Percentiles rank a stretch among this genome's conserved stretches.
Evolutionary conservation across 2,113 vertebrate species (phyloP).

Genomic region (Dromiciops gliroides): DNA sequence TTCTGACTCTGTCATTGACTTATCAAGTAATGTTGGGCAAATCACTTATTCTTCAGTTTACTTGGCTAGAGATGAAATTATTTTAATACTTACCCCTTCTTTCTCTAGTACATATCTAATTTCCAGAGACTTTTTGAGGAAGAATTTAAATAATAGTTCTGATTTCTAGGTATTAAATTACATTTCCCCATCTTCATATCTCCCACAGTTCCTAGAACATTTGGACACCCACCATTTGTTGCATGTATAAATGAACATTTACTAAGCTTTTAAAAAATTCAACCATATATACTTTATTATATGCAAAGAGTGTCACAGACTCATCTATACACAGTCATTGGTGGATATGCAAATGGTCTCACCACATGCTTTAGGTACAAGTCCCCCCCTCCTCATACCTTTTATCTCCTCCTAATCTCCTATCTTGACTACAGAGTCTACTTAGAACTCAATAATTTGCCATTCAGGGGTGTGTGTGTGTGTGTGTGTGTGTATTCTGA

Average conservation of each 20-base stretch:
- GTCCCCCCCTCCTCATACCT: not conserved
- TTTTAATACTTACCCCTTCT: constrained; percentile 21
- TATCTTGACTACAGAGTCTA: not conserved
- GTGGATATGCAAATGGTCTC: not conserved
- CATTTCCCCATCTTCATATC: not conserved
- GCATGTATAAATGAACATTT: constrained; percentile 7
- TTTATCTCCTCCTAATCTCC: not conserved
- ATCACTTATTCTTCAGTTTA: not conserved
- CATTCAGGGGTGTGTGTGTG: not conserved
- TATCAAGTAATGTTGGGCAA: not conserved
- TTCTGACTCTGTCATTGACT: constrained; percentile 11
- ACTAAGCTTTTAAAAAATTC: not conserved
- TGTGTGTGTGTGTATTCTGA: not conserved
- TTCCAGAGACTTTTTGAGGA: not conserved
- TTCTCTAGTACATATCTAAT: not conserved
- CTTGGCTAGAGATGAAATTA: not conserved
- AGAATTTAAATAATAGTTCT: not conserved
- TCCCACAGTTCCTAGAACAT: not conserved
- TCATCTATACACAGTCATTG: not conserved
- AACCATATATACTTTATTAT: not conserved
- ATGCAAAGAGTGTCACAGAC: not conserved
- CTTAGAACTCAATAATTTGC: not conserved
- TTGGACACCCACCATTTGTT: not conserved
- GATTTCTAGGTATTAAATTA: not conserved
- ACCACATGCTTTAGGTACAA: not conserved